Base-by-base conservation (phyloP, 2,113 vertebrate genomes). In the Limnothrissa miodon region DNA sequence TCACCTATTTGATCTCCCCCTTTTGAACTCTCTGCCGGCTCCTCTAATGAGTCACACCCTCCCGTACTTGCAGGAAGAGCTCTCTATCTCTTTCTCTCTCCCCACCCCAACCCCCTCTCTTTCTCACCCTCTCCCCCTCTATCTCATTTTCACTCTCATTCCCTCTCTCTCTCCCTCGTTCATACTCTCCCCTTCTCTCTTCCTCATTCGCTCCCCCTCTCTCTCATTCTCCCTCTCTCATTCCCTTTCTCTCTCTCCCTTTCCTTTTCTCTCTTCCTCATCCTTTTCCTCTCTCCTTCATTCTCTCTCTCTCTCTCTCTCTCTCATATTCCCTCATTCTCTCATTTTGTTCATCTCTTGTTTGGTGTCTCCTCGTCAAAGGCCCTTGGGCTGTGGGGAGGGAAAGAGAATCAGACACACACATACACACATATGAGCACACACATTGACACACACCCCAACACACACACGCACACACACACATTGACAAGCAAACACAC, bases 41-140 rank as follows among this genome's bases (percentile, higher is more conserved):
- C n/a, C n/a, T 62, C 70, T 36, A 51, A 29, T 78, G 79, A 85
- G 51, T 80, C 48, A 82, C 70, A 59, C 81, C 44, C 78, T 79
- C 48, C 79, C 42, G 42, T 21, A 59, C 13, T n/a, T n/a, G 45
- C 62, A 51, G 48, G 48, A 19, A 51, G 48, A 15, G 48, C 48
- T 19, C 4, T 15, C 48, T 19, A 51, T 15, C 48, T 51, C 4
- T 51, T 19, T 51, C 15, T 51, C 48, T 19, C 8, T 53, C 51
- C 19, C n/a, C n/a, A n/a, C n/a, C n/a, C n/a, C n/a, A n/a, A n/a
- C n/a, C n/a, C n/a, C n/a, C n/a, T n/a, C n/a, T n/a, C n/a, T n/a
- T n/a, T n/a, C n/a, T n/a, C n/a, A n/a, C n/a, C n/a, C n/a, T n/a
- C n/a, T n/a, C n/a, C n/a, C n/a, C n/a, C n/a, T n/a, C n/a, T n/a